Evolutionary conservation across 2,113 vertebrate genomes (phyloP).

Genomic region (zebrafish (Danio rerio)): DNA sequence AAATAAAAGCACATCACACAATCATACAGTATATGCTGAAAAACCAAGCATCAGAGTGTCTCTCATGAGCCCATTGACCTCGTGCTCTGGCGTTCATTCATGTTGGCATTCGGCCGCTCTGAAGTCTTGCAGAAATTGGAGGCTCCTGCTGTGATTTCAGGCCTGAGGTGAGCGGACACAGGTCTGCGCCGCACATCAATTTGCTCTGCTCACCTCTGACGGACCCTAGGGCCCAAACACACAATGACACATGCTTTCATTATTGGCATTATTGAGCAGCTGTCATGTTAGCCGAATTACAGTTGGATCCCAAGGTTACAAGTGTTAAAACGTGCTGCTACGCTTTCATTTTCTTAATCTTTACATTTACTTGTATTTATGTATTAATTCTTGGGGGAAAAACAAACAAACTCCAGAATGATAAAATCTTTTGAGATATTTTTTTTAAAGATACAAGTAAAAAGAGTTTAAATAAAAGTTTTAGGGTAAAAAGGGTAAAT

Average conservation of each 20-base stretch:
- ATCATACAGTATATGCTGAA: background rate
- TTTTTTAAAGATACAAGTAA: background rate
- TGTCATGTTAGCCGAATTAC: conserved; percentile 1
- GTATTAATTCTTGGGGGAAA: too few species aligned
- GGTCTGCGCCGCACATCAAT: background rate
- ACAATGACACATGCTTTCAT: background rate
- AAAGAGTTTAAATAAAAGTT: too few species aligned
- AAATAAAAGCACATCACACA: conserved; percentile 36
- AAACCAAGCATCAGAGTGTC: background rate
- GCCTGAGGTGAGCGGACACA: conserved; percentile 8
- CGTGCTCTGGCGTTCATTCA: background rate
- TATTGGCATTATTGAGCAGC: background rate
- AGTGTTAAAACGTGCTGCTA: background rate
- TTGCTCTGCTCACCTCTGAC: background rate
- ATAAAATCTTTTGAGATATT: too few species aligned
- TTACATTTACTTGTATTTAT: background rate
- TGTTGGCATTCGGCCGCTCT: background rate
- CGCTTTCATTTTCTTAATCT: background rate
- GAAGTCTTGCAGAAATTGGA: background rate
- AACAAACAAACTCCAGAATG: too few species aligned
- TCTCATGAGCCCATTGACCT: background rate
- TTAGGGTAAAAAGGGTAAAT: too few species aligned
- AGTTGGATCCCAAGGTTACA: background rate
- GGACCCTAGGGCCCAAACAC: background rate
- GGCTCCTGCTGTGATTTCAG: conserved; percentile 36